Conservation (phyloP, 2,888 invertebrate genomes). For the Hydraecia micacea region DNA sequence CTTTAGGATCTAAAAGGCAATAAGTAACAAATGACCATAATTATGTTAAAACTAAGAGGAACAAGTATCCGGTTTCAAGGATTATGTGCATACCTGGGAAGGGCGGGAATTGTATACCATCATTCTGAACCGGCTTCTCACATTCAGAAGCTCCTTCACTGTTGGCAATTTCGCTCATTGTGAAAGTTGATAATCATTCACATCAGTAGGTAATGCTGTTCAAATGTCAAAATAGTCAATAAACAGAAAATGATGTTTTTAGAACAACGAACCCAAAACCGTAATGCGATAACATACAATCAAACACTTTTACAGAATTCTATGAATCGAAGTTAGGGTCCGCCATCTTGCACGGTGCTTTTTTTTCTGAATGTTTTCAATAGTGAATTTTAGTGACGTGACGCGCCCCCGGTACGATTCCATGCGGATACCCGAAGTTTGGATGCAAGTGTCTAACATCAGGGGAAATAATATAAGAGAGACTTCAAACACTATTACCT, state of each 20-base stretch:
- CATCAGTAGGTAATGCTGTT: constrained; percentile 42
- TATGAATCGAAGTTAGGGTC: constrained; percentile 43
- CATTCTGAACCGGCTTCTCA: constrained; percentile 83
- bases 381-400: constrained; percentile 48
- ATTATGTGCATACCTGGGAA: constrained; percentile 80
- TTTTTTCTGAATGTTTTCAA: constrained; percentile 47
- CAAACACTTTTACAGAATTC: constrained; percentile 31
- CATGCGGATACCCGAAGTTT: constrained; percentile 6
- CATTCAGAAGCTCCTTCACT: constrained; percentile 76
- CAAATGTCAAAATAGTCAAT: constrained; percentile 14
- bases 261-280: neutral
- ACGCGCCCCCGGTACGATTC: neutral
- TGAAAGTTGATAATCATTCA: constrained; percentile 64
- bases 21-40: neutral
- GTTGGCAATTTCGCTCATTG: constrained; percentile 81
- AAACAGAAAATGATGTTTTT: constrained; percentile 6
- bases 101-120: constrained; percentile 84
- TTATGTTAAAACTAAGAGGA: neutral
- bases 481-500: neutral
- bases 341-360: constrained; percentile 62
- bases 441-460: neutral
- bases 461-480: neutral
- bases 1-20: constrained; percentile 81
- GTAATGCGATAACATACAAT: neutral
- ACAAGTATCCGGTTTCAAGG: neutral